Base-by-base conservation (phyloP, 2,113 vertebrate species). In the Natator depressus region DNA sequence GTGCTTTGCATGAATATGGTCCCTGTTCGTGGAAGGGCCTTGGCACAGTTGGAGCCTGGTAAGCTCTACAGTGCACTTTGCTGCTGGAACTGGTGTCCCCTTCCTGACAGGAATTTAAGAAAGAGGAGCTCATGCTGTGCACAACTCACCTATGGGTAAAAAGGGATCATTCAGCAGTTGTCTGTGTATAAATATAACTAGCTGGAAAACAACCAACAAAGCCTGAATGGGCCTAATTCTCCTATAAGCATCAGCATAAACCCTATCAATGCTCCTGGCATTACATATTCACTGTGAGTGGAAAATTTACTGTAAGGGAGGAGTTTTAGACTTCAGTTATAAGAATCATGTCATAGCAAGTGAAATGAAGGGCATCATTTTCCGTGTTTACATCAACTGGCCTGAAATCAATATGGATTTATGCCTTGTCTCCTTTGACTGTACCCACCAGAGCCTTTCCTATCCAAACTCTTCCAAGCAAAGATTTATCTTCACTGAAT, bases 341-440 rank as follows among this genome's bases (percentile, higher is more conserved):
- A 87, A 49, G 96, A 97, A 94, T 95, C 96, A 94, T 93, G 84
- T 95, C 94, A 78, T 94, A 95, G 92, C 81, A 85, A 95, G 92
- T 95, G 92, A 96, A 96, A 96, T 95, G 96, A 95, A 89, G 35
- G 62, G 87, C 89, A 95, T 91, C 79, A 55, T 93, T 96, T 94
- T 96, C 90, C 65, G 93, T 85, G 79, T 85, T 89, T 95, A 96
- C 93, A 94, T 95, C 92, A 95, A 84, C 85, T 91, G 14, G 50
- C 65, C 81, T 87, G 79, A 92, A 97, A 94, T 95, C 85, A 92
- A 59, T 94, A 96, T 89, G 94, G 90, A 97, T 96, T 96, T 96
- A 97, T 96, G 94, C 91, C 93, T 88, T 59, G 55, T 89, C 55
- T 93, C 81, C 93, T 95, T 89, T 80, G 88, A 95, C 87, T 83